Evolutionary conservation across 2,797 vertebrate species (phyloP).

Genomic region (Tolypeutes matacus): DNA sequence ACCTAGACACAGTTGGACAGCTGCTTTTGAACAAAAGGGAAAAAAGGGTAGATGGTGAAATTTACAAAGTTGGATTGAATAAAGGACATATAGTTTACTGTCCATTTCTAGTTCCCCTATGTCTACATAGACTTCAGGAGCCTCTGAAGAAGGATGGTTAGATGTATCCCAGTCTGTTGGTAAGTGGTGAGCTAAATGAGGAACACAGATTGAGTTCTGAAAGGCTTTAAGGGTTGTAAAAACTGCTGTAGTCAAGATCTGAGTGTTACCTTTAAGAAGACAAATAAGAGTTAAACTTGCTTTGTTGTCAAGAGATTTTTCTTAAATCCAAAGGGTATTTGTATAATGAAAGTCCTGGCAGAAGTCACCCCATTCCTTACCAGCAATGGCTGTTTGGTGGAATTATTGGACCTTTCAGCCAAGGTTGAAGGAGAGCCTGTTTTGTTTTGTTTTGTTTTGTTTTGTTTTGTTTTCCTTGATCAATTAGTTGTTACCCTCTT

Average conservation of each 20-base stretch:
- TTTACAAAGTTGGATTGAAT: neutral
- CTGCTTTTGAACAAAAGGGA: constrained; percentile 19
- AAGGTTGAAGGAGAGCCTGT: neutral
- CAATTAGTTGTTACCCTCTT: neutral
- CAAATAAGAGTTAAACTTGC: neutral
- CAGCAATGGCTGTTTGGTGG: neutral
- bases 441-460: neutral
- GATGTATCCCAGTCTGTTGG: neutral
- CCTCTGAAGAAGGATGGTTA: neutral
- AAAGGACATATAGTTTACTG: neutral
- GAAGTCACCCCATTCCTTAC: neutral
- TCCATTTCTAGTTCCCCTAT: neutral
- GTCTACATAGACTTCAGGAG: neutral
- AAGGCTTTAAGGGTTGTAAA: constrained; percentile 2
- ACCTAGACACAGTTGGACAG: neutral
- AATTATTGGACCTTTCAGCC: neutral
- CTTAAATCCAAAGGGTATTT: neutral
- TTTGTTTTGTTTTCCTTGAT: neutral
- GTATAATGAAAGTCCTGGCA: neutral
- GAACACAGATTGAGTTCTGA: neutral
- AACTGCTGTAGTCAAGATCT: neutral
- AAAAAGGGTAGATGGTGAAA: neutral
- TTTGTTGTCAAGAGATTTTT: neutral
- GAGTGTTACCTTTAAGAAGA: neutral
- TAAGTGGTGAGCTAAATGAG: neutral